Evolutionary conservation across 2,888 invertebrate species (phyloP), one percentile per base, ranked within the genome.

Genomic region (Phortica okadai): DNA sequence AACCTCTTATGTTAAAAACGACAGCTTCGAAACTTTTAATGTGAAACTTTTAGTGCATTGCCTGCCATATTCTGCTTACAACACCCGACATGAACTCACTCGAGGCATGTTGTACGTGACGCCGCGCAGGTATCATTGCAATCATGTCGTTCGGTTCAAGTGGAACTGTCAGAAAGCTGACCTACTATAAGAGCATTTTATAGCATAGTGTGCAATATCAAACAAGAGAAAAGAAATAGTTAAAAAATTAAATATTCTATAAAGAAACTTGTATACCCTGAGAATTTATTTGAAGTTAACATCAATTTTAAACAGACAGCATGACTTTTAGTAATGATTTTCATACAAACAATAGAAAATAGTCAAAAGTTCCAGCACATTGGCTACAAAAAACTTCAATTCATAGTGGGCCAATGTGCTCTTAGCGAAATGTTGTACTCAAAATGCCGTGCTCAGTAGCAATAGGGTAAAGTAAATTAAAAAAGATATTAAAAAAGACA

Each of bases 141-240:
- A 25, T 25, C 14, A 50, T 62, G 62, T 62, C 10, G 33, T 33
- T 33, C 33, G 10, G 62, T 62, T 16, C 25, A 21, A 25, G 62
- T 8, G 62, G 62, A 25, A 25, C 25, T 10, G 10, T 62, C n/a
- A 45, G 21, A 45, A 69, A 69, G 69, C 45, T 69, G 66, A 66
- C 66, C 66, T 16, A 11, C n/a, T 66, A 41, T 42, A 42, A 33
- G 64, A 45, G 21, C 45, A 16, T n/a, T 45, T 69, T 45, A n/a
- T 45, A 45, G 45, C 7, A 45, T 45, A 8, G 6, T 45, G 10
- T 50, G 50, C 50, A 50, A 14, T 14, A 76, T 56, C 44, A 70
- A 41, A 72, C 50, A 59, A 73, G 64, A 45, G 58, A 73, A 74
- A 62, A 64, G 58, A 75, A 75, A 45, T n/a, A 21, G 45, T 44